Evolutionary conservation across 2,888 invertebrate species (phyloP), one percentile per base, ranked within the genome.

Genomic region (Cataglyphis rosenhaueri): DNA sequence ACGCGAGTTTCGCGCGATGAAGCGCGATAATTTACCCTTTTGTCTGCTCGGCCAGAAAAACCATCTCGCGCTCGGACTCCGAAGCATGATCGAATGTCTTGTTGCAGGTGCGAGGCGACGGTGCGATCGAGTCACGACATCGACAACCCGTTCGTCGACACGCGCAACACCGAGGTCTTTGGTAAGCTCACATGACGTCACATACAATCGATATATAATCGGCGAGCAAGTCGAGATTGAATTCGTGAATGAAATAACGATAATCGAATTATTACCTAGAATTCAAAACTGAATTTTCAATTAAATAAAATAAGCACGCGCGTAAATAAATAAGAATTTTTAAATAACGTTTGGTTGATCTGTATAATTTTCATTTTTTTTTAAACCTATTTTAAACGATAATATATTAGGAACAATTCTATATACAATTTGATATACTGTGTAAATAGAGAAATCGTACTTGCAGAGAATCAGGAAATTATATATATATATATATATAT

Each of bases 81-180:
- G 38, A 66, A 68, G 32, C 44, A 71, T 79, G 78, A 79, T 79
- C 70, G 44, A 79, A 59, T 71, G 35, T 87, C 85, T 84, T 83
- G 81, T 85, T 89, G 57, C 83, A 94, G 94, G 79, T 94, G 94
- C 86, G 91, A 91, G 84, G 91, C 94, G 48, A 87, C 88, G 25
- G 90, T 94, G 35, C 87, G 90, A 55, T 92, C 92, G 78, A 90
- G 88, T 61, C 88, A 90, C 25, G 85, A 88, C 52, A 88, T 85
- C 44, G 88, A 82, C 81, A 84, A 87, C 57, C 91, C 87, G 55
- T 82, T 89, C 76, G 65, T 89, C 83, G 91, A 92, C 82, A 78
- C 86, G 59, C 89, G 93, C 57, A 84, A 86, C 62, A 93, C 93
- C 32, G 90, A 93, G 81, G 90, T 94, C 79, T 93, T 90, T 78